phyloP scores from a whole-genome alignment of 2,797 vertebrate genomes.

The Moxostoma hubbsi region DNA sequence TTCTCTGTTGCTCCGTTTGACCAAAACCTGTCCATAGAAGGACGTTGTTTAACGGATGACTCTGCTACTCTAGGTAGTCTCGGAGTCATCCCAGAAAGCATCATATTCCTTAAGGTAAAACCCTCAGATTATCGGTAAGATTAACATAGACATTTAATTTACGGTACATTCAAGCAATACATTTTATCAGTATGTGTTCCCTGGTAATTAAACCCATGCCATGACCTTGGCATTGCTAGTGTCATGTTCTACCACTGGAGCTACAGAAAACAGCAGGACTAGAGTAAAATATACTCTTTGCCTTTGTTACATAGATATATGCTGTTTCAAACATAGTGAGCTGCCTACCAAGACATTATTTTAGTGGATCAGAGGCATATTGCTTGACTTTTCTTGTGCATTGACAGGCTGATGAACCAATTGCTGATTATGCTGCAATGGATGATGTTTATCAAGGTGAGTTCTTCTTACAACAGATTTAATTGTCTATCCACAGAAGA shows the following conservation, averaged over 20 bases:
- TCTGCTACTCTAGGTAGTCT: conserved; percentile 90
- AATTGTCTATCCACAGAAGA: background rate
- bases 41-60: conserved; percentile 88
- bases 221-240: too few relatives aligned
- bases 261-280: too few relatives aligned
- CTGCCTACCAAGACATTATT: background rate
- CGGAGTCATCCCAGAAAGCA: conserved; percentile 92
- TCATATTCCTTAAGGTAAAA: conserved; percentile 91
- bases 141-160: too few relatives aligned
- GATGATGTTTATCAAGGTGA: conserved; percentile 97
- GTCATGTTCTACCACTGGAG: too few relatives aligned
- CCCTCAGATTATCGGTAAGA: background rate
- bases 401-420: conserved; percentile 91
- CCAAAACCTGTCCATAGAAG: conserved; percentile 95
- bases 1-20: conserved; percentile 98
- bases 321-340: background rate
- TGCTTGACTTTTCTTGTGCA: background rate
- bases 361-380: background rate
- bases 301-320: background rate
- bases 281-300: background rate
- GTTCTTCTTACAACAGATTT: conserved; percentile 8
- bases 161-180: too few relatives aligned
- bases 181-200: too few relatives aligned
- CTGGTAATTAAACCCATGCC: too few relatives aligned
- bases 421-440: conserved; percentile 95